Percentiles rank a stretch among this genome's conserved stretches.
phyloP scores from a whole-genome alignment of 2,888 invertebrate species.

The Agrotis ipsilon region DNA sequence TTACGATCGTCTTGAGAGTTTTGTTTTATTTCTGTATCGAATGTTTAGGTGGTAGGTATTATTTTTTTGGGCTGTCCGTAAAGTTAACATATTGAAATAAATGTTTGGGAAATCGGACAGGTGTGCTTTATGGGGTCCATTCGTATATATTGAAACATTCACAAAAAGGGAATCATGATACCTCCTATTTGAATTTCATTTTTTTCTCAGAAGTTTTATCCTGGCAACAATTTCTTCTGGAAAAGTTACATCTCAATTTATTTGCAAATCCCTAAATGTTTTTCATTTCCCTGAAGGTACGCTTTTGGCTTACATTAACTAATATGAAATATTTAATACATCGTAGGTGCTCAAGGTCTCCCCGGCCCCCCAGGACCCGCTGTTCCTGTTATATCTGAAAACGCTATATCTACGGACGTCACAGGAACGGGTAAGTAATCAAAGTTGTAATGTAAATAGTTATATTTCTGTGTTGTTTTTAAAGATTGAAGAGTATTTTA shows the following conservation, averaged over 20 bases:
- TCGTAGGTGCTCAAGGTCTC: constrained; percentile 79
- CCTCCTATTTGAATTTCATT: constrained; percentile 28
- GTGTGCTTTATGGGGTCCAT: constrained; percentile 39
- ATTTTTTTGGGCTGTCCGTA: constrained; percentile 56
- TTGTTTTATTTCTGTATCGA: constrained; percentile 74
- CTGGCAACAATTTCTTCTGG: constrained; percentile 14
- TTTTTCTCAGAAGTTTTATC: constrained; percentile 13
- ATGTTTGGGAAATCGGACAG: constrained; percentile 43
- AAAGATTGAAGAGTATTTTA: neutral
- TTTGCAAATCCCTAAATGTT: constrained; percentile 19
- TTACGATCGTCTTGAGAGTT: constrained; percentile 77
- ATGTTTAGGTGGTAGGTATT: constrained; percentile 56
- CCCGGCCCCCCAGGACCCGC: constrained; percentile 83
- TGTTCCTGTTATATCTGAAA: constrained; percentile 73
- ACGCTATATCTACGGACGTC: constrained; percentile 76
- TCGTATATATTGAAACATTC: constrained; percentile 41
- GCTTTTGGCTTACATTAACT: constrained; percentile 19
- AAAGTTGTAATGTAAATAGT: neutral
- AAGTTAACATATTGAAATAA: constrained; percentile 61
- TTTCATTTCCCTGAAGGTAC: constrained; percentile 3
- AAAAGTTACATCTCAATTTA: constrained; percentile 13
- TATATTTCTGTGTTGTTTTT: neutral
- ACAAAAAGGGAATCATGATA: constrained; percentile 5
- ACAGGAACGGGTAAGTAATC: constrained; percentile 73
- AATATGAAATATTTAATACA: constrained; percentile 36